Evolutionary conservation across 2,113 vertebrate species (phyloP).

Genomic region (Irena cyanogastra): DNA sequence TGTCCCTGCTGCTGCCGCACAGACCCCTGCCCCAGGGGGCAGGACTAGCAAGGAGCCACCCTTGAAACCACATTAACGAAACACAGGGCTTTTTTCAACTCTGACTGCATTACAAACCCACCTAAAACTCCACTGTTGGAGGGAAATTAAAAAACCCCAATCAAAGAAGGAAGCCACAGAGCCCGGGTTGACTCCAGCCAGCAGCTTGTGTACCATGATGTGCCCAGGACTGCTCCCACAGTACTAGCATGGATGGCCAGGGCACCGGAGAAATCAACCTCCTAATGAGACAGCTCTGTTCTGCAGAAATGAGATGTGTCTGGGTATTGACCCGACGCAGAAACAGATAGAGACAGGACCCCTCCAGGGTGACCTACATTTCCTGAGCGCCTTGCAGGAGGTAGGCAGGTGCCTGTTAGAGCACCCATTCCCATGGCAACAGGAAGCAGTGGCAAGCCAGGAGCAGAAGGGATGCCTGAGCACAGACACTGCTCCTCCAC

Average conservation of each 20-base stretch:
- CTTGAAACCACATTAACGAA: not conserved
- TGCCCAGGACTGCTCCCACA: not conserved
- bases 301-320: not conserved
- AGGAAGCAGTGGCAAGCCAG: rapidly evolving
- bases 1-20: not conserved
- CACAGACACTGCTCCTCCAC: not conserved
- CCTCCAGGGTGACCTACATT: not conserved
- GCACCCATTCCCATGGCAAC: not conserved
- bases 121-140: not conserved
- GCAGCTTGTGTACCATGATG: not conserved
- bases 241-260: not conserved
- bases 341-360: not conserved
- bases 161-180: not conserved
- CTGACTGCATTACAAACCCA: not conserved
- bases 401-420: not conserved
- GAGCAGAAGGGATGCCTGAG: no score
- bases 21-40: rapidly evolving
- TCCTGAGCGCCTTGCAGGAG: rapidly evolving
- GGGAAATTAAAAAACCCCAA: not conserved
- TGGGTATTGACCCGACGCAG: not conserved
- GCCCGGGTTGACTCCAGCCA: rapidly evolving
- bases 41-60: not conserved
- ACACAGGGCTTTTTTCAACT: not conserved
- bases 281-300: not conserved
- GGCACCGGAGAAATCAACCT: not conserved